Percentiles rank a stretch among this genome's conserved stretches.
phyloP scores from a whole-genome alignment of 2,113 vertebrate genomes.

The Genyomyrus donnyi region DNA sequence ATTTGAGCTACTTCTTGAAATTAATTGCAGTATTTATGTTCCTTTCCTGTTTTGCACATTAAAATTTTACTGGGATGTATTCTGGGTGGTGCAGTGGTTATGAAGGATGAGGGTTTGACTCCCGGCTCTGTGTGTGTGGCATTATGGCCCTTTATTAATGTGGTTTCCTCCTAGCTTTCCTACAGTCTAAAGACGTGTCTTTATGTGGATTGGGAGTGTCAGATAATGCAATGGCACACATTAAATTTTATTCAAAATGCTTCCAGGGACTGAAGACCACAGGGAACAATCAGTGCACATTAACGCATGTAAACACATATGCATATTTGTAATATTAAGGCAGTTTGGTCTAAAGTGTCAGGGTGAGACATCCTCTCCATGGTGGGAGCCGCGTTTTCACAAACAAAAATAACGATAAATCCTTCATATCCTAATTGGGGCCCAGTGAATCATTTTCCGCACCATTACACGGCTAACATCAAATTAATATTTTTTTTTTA shows the following conservation, averaged over 20 bases:
- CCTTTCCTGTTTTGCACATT: background rate
- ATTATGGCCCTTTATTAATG: background rate
- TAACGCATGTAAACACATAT: background rate
- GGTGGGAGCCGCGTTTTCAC: background rate
- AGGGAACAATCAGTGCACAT: background rate
- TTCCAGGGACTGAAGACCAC: background rate
- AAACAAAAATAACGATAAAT: background rate
- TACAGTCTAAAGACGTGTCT: background rate
- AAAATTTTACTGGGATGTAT: background rate
- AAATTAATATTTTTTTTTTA: background rate
- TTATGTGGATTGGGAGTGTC: background rate
- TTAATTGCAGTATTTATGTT: background rate
- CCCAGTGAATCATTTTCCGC: background rate
- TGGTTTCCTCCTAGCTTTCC: background rate
- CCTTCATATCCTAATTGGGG: background rate
- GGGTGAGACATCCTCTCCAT: background rate
- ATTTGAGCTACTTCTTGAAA: background rate
- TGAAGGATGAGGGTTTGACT: background rate
- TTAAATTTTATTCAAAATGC: background rate
- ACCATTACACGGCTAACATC: background rate
- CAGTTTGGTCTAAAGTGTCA: background rate
- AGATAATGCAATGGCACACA: background rate
- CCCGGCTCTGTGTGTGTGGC: background rate
- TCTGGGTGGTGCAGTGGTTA: background rate
- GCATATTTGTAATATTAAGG: background rate